phyloP scores from a whole-genome alignment of 2,113 vertebrate species.

The Ptilonorhynchus violaceus region DNA sequence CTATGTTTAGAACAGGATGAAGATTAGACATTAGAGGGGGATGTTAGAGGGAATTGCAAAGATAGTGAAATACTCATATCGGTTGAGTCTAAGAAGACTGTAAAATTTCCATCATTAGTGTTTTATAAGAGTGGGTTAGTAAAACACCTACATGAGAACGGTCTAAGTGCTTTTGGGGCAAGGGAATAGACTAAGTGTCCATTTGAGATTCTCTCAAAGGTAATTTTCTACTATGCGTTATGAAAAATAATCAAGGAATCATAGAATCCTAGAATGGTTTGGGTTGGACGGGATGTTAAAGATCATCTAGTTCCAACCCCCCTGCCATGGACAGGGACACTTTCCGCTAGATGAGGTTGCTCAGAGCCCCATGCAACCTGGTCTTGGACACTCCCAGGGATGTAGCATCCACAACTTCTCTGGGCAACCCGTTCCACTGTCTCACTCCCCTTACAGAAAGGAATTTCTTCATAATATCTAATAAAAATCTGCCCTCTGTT shows the following conservation, averaged over 20 bases:
- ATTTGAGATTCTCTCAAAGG: neutral
- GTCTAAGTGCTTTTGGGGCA: neutral
- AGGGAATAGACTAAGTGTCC: neutral
- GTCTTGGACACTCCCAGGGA: neutral
- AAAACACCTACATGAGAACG: neutral
- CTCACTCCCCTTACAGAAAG: neutral
- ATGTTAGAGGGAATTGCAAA: neutral
- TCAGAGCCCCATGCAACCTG: neutral
- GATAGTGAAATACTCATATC: neutral
- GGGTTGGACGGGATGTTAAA: neutral
- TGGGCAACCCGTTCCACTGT: neutral
- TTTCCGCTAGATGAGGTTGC: neutral
- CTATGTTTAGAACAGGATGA: neutral
- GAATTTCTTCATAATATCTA: neutral
- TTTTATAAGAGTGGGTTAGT: neutral
- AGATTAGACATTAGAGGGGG: neutral
- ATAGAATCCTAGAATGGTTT: neutral
- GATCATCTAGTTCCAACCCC: neutral
- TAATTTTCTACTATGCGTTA: neutral
- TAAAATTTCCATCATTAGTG: neutral
- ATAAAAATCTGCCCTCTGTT: neutral
- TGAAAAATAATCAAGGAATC: neutral
- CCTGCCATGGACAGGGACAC: neutral
- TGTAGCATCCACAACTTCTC: neutral
- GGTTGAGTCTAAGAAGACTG: neutral